These are phyloP conservation scores for Clitarchus hookeri DNA, from an alignment of 2,888 invertebrate species.

Conservation along the genomic window DNA sequence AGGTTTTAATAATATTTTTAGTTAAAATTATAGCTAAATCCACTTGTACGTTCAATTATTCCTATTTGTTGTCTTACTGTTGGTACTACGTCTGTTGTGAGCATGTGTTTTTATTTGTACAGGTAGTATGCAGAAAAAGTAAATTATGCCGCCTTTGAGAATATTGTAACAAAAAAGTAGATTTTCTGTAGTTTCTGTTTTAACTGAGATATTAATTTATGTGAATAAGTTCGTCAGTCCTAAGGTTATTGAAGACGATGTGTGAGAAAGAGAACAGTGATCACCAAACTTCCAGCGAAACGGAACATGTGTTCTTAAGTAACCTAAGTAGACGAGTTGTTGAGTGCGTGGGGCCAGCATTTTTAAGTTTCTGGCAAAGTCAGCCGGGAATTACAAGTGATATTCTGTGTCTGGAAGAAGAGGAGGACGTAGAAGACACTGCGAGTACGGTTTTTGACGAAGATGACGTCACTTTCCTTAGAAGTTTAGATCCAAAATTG, in stretches of 20 bases:
- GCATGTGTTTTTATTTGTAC: too few species aligned
- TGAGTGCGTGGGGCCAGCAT: slow-evolving; percentile 37
- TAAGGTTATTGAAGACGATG: background rate
- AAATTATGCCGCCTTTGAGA: background rate
- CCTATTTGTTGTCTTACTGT: too few species aligned
- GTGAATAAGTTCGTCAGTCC: background rate
- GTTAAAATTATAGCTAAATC: too few species aligned
- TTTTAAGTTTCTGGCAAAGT: slow-evolving; percentile 37
- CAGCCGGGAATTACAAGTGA: slow-evolving; percentile 31
- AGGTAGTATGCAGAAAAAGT: background rate
- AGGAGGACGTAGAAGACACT: slow-evolving; percentile 38
- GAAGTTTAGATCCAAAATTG: slow-evolving; percentile 90
- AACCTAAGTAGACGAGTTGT: slow-evolving; percentile 33
- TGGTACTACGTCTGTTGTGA: too few species aligned
- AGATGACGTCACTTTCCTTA: slow-evolving; percentile 80
- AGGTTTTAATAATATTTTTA: too few species aligned
- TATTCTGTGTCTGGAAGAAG: slow-evolving; percentile 28
- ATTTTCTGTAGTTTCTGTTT: too few species aligned
- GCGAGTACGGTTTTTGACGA: slow-evolving; percentile 51
- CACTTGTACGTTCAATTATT: too few species aligned
- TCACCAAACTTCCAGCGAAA: background rate
- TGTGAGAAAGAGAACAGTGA: background rate
- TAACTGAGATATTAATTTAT: background rate
- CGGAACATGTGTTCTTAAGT: background rate
- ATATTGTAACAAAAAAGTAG: background rate